Conservation (phyloP, 2,888 invertebrate species). For the Thalpophila matura region DNA sequence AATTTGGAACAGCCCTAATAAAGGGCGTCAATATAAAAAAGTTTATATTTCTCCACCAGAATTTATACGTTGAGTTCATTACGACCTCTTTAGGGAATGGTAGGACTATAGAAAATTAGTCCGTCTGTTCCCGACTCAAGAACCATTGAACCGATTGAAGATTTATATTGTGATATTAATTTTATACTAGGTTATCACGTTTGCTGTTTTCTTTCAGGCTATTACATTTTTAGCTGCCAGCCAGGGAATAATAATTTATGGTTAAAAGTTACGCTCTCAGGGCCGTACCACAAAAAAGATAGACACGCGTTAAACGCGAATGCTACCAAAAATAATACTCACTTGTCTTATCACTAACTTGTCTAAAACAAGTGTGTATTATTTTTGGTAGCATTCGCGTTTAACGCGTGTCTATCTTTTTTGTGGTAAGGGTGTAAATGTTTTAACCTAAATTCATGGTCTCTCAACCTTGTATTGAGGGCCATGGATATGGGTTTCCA, state of each 20-base stretch:
- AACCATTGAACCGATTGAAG: constrained; percentile 24
- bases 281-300: too few species aligned
- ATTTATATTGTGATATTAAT: constrained; percentile 25
- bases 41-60: constrained; percentile 46
- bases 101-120: constrained; percentile 33
- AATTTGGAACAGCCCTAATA: constrained; percentile 46
- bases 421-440: too few species aligned
- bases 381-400: too few species aligned
- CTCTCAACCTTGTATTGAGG: too few species aligned
- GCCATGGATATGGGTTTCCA: too few species aligned
- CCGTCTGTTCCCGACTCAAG: constrained; percentile 15
- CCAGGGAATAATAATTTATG: neutral
- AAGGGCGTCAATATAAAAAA: constrained; percentile 55
- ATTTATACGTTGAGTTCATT: constrained; percentile 55
- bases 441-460: neutral
- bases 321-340: too few species aligned
- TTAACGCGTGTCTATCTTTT: too few species aligned
- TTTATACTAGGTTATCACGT: constrained; percentile 24
- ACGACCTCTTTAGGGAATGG: constrained; percentile 28
- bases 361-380: too few species aligned
- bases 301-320: too few species aligned
- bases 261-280: neutral
- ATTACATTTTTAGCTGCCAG: constrained; percentile 15
- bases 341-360: too few species aligned
- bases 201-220: constrained; percentile 25